These are phyloP conservation scores for Xestia rhomboidea DNA, from an alignment of 2,888 invertebrate genomes.

Conservation along the genomic window DNA sequence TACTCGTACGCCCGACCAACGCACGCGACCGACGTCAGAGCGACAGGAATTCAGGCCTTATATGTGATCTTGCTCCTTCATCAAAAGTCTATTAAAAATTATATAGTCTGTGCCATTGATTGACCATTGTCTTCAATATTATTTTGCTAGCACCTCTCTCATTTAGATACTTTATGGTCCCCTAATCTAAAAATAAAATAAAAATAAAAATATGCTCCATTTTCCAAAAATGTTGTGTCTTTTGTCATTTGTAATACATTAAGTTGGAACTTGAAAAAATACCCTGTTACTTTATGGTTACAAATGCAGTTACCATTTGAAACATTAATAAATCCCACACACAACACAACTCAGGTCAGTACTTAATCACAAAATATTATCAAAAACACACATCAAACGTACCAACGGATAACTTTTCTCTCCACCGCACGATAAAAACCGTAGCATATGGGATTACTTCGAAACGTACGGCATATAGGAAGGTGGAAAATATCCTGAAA, in stretches of 20 bases:
- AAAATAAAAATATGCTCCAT: too few species aligned
- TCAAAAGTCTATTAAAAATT: not conserved
- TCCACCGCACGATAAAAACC: slow-evolving; percentile 54
- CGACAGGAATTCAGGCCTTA: too few species aligned
- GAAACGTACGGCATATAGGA: slow-evolving; percentile 60
- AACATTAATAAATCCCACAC: slow-evolving; percentile 2
- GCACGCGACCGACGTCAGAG: too few species aligned
- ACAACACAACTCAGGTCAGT: not conserved
- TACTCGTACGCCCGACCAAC: too few species aligned
- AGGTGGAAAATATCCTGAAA: slow-evolving; percentile 77
- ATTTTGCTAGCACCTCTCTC: too few species aligned
- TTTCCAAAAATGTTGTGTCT: too few species aligned
- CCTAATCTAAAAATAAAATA: too few species aligned
- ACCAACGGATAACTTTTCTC: slow-evolving; percentile 47
- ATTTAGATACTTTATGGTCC: too few species aligned
- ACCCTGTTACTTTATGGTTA: not conserved
- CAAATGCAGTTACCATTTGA: not conserved
- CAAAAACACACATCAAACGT: slow-evolving; percentile 54
- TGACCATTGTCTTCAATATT: too few species aligned
- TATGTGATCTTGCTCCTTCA: not conserved
- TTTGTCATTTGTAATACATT: too few species aligned
- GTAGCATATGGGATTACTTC: slow-evolving; percentile 47
- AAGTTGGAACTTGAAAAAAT: too few species aligned
- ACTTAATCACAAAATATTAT: slow-evolving; percentile 25
- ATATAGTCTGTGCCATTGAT: not conserved